phyloP scores from a whole-genome alignment of 2,888 invertebrate genomes.

The Erebia ligea region DNA sequence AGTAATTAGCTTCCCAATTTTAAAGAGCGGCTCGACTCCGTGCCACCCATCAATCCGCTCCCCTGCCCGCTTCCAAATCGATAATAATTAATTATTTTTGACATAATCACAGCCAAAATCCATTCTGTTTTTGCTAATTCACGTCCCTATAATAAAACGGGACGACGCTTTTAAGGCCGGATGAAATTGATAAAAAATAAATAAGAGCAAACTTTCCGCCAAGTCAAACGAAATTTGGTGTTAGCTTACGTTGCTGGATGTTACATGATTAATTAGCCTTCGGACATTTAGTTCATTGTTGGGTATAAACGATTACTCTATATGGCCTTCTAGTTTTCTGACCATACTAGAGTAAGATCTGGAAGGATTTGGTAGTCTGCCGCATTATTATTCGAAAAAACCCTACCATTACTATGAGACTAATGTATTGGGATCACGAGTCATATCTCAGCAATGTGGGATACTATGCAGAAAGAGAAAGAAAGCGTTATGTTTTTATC shows the following conservation, averaged over 20 bases:
- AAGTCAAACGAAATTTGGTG: slow-evolving; percentile 75
- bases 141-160: slow-evolving; percentile 84
- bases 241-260: slow-evolving; percentile 59
- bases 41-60: slow-evolving; percentile 73
- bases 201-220: slow-evolving; percentile 75
- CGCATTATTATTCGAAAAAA: too few relatives aligned
- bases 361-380: too few relatives aligned
- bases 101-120: slow-evolving; percentile 86
- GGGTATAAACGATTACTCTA: slow-evolving; percentile 35
- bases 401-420: too few relatives aligned
- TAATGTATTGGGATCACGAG: too few relatives aligned
- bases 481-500: too few relatives aligned
- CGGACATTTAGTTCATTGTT: slow-evolving; percentile 43
- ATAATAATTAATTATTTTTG: slow-evolving; percentile 89
- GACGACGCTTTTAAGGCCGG: slow-evolving; percentile 75
- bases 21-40: slow-evolving; percentile 68
- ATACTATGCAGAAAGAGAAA: too few relatives aligned
- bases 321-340: background rate
- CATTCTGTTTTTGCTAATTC: slow-evolving; percentile 88
- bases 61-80: slow-evolving; percentile 79
- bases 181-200: slow-evolving; percentile 82
- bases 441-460: too few relatives aligned
- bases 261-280: slow-evolving; percentile 69
- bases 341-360: background rate
- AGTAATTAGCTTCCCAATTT: slow-evolving; percentile 80